Base-by-base conservation (phyloP, 2,797 vertebrate genomes). In the Argentina silus region DNA sequence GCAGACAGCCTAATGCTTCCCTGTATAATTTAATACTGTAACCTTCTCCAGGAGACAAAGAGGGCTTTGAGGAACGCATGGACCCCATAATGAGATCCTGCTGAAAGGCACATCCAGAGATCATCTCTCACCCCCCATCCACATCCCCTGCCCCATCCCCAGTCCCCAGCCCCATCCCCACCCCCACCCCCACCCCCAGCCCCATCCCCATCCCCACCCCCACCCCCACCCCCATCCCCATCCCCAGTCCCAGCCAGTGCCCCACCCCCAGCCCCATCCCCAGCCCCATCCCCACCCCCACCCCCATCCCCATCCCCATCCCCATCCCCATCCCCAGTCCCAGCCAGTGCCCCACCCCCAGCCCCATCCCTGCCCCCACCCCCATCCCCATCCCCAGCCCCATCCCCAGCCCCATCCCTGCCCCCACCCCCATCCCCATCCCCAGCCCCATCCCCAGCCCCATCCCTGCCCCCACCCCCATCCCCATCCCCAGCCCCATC, bases 41-140 rank as follows among this genome's bases (percentile, higher is more conserved):
- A 88, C 86, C 81, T 89, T 90, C 79, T 80, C 63, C 53, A 9
- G 57, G 65, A 88, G 69, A 96, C 94, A 96, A 96, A 94, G 92
- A 81, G 53, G 74, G 81, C 91, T 93, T 94, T 95, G 93, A 94
- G 87, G 70, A 72, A 76, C 72, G 36, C 67, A 73, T 72, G 69
- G 80, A 90, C 83, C 69, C 63, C 78, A 64, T 94, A 94, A 95
- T 92, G 92, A 91, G 81, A 90, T 81, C 27, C 83, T 61, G 90
- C 87, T 93, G 94, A 95, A 93, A 95, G 85, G 85, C 68, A 72
- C 89, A 83, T 91, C 85, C 89, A 79, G 70, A 78, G 87, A 91
- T 85, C 82, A 82, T 65, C 89, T 84, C 82, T 82, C 76, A 21
- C 83, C 70, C 73, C 70, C 71, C 44, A 57, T 51, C 50, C 55